These are phyloP conservation scores for Lasius platythorax DNA, from an alignment of 2,888 invertebrate species.

Conservation along the genomic window DNA sequence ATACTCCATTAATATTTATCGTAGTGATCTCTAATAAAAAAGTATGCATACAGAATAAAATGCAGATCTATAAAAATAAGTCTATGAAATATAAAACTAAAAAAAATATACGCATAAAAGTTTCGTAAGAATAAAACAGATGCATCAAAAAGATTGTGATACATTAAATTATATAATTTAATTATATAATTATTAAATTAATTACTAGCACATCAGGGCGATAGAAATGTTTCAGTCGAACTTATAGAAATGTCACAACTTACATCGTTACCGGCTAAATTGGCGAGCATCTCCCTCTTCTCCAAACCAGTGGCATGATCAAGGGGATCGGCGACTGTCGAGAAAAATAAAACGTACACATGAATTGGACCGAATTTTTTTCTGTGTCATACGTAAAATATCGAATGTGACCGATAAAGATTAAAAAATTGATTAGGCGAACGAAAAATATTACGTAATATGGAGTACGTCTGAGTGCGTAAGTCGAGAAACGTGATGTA, in stretches of 20 bases:
- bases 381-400: neutral
- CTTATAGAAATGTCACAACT: slow-evolving; percentile 71
- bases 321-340: slow-evolving; percentile 90
- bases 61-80: neutral
- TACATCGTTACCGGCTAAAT: slow-evolving; percentile 94
- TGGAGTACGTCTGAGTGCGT: neutral
- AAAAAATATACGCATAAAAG: neutral
- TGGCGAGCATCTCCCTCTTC: slow-evolving; percentile 95
- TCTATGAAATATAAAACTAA: neutral
- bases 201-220: neutral
- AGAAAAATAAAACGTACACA: neutral
- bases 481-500: slow-evolving; percentile 2
- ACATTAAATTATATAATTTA: neutral
- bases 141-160: no score
- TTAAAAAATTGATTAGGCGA: slow-evolving; percentile 9
- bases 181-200: neutral
- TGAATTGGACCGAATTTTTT: neutral
- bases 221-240: neutral
- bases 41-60: neutral
- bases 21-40: neutral
- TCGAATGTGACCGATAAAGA: neutral
- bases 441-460: slow-evolving; percentile 67
- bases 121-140: no score
- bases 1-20: neutral
- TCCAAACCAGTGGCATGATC: slow-evolving; percentile 98